Evolutionary conservation across 1,140 invertebrate genomes (phyloP), one percentile per base, ranked within the genome.

Genomic region (Euglossa dilemma): DNA sequence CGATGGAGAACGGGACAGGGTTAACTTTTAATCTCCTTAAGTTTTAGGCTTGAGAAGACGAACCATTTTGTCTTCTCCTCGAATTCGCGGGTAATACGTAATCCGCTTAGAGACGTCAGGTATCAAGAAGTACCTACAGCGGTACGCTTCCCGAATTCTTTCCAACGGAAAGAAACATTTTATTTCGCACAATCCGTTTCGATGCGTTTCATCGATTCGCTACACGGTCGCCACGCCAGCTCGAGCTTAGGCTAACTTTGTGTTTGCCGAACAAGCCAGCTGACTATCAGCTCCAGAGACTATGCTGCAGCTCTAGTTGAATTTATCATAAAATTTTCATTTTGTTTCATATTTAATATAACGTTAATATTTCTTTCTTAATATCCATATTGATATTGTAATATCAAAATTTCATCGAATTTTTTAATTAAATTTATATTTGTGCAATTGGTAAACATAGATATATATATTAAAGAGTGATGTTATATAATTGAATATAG

Each of bases 21-120:
- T 93, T 92, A 91, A 91, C 88, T 90, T 93, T 93, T 93, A 93
- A 93, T 93, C 92, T 92, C 77, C 92, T 93, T 91, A 90, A 92
- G 90, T 92, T 92, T 92, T 91, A 89, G 91, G 81, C 75, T 76
- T 23, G 80, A 85, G 77, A 81, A 71, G 85, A 66, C 82, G 75
- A 87, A 90, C 87, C 91, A 92, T 91, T 93, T 92, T 91, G 91
- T 91, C 78, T 90, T 91, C 85, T 83, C 80, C 66, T 86, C 83
- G 83, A 78, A 91, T 82, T 86, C 79, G 85, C 79, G 80, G 87
- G 73, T 89, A 89, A 91, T 84, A 80, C 85, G 54, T 92, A 93
- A 93, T 92, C 92, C 89, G 89, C 92, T 92, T 93, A 93, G 73
- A 83, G 74, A 91, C 89, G 84, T 87, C 90, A 87, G 87, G 87